Percentiles rank a stretch among this genome's conserved stretches.
Evolutionary conservation across 1,140 invertebrate genomes (phyloP).

Genomic region (Brachionus koreanus): DNA sequence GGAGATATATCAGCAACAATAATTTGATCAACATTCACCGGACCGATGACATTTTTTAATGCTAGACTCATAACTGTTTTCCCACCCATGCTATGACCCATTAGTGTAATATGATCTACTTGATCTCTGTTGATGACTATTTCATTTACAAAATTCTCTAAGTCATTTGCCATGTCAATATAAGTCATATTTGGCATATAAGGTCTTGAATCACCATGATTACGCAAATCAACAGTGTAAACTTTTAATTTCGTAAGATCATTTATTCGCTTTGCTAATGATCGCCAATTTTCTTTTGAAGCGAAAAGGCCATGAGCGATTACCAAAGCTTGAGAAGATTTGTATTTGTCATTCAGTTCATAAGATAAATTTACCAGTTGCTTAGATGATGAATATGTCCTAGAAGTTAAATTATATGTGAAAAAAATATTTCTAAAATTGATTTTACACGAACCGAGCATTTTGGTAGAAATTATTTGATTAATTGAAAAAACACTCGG

Average conservation of each 20-base stretch:
- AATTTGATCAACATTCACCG: background rate
- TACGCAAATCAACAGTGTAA: conserved; percentile 33
- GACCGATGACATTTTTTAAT: background rate
- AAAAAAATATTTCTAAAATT: background rate
- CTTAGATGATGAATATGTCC: background rate
- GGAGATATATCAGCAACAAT: conserved; percentile 43
- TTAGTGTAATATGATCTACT: conserved; percentile 17
- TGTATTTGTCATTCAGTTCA: conserved; percentile 33
- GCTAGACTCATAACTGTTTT: conserved; percentile 35
- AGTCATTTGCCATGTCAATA: conserved; percentile 11
- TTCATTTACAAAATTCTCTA: conserved; percentile 16
- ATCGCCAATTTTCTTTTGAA: conserved; percentile 37
- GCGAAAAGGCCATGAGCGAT: conserved; percentile 39
- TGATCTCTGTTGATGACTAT: conserved; percentile 5
- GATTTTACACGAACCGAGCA: background rate
- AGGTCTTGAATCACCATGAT: conserved; percentile 40
- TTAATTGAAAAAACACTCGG: background rate
- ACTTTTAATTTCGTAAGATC: conserved; percentile 35
- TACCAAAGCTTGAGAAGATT: conserved; percentile 6
- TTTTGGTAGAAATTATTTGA: background rate
- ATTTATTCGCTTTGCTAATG: conserved; percentile 32
- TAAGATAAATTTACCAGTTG: background rate
- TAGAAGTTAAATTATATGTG: background rate
- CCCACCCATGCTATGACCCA: conserved; percentile 45
- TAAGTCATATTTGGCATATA: conserved; percentile 12